These are phyloP conservation scores for Montipora foliosa DNA, from an alignment of 64 coral and sea anemone species.

Conservation along the genomic window DNA sequence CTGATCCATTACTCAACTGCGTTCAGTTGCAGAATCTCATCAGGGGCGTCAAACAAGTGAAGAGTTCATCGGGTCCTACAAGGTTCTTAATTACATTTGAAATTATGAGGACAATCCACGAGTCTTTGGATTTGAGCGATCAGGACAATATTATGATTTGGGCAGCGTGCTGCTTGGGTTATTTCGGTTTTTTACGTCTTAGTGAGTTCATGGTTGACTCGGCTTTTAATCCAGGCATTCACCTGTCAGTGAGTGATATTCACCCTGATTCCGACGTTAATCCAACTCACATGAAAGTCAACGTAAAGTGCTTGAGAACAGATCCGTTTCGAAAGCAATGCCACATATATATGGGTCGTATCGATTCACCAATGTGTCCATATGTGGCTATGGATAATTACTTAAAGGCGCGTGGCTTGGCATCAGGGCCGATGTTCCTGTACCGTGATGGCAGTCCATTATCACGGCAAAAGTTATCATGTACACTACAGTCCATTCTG, in stretches of 20 bases:
- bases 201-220: not conserved
- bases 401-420: not conserved
- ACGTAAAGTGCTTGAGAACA: not conserved
- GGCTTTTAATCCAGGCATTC: not conserved
- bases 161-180: conserved; percentile 12
- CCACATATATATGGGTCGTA: not conserved
- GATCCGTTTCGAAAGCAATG: conserved; percentile 7
- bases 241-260: not conserved
- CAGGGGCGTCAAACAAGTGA: not conserved
- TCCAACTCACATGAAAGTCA: not conserved
- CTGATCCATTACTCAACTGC: not conserved
- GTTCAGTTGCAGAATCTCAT: not conserved
- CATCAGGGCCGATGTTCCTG: not conserved
- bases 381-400: not conserved
- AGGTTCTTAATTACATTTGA: not conserved
- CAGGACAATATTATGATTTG: not conserved
- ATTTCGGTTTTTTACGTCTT: not conserved
- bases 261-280: not conserved
- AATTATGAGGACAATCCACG: not conserved
- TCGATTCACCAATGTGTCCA: not conserved
- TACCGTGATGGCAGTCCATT: not conserved
- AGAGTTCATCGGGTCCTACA: not conserved
- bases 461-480: not conserved
- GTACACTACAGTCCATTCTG: not conserved
- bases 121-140: not conserved